phyloP scores from a whole-genome alignment of 2,797 vertebrate species.

The Sebastes matsubarae region DNA sequence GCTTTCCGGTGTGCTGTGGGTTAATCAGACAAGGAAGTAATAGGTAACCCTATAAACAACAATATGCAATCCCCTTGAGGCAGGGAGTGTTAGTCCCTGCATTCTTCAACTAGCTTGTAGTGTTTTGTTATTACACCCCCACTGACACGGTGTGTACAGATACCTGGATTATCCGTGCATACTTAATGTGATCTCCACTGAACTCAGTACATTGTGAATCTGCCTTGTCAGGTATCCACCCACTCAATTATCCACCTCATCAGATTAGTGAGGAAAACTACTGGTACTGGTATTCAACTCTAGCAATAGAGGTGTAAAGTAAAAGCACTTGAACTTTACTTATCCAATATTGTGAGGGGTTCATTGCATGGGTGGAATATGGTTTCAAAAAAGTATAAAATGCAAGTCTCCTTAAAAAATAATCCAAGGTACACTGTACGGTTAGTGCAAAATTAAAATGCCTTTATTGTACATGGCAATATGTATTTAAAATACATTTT shows the following conservation, averaged over 20 bases:
- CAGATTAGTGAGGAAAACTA: slow-evolving; percentile 25
- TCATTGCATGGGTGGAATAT: not conserved
- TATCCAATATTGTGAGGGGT: not conserved
- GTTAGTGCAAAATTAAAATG: too few relatives aligned
- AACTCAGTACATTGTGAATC: slow-evolving; percentile 21
- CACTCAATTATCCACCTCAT: slow-evolving; percentile 23
- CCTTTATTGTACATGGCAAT: too few relatives aligned
- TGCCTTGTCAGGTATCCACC: slow-evolving; percentile 20
- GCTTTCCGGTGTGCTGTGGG: slow-evolving; percentile 13
- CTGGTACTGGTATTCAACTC: not conserved
- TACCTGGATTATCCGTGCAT: not conserved
- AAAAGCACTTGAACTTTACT: too few relatives aligned
- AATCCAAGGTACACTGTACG: too few relatives aligned
- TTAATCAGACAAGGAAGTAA: slow-evolving; percentile 39
- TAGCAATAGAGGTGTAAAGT: not conserved
- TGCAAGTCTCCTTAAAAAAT: not conserved
- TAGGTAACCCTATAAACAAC: slow-evolving; percentile 47
- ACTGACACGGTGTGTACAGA: not conserved
- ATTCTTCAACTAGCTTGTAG: slow-evolving; percentile 2
- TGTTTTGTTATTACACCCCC: not conserved
- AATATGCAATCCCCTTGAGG: slow-evolving; percentile 11
- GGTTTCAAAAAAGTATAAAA: not conserved
- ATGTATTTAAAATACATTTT: too few relatives aligned
- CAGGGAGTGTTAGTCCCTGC: slow-evolving; percentile 13
- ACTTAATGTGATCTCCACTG: slow-evolving; percentile 20